These are phyloP conservation scores for Terrapene triunguis DNA, from an alignment of 2,113 vertebrate species.

Conservation along the genomic window DNA sequence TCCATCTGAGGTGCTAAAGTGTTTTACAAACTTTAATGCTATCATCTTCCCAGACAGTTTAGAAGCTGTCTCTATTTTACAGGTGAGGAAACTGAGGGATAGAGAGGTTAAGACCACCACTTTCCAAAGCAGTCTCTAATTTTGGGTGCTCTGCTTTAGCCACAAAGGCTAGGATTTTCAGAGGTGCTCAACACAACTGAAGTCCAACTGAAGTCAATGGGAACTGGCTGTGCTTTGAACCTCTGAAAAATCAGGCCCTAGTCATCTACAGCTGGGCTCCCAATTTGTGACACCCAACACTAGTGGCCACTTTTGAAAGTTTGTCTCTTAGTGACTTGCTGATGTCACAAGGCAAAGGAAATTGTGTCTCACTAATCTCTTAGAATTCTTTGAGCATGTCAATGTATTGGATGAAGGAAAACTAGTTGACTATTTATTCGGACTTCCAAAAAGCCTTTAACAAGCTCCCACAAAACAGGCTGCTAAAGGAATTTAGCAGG, in stretches of 20 bases:
- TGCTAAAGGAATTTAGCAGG: neutral
- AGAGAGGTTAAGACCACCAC: neutral
- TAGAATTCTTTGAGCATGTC: neutral
- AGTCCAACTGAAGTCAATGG: neutral
- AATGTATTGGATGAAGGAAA: neutral
- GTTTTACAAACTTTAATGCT: neutral
- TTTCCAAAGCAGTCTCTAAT: neutral
- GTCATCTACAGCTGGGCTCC: neutral
- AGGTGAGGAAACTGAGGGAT: neutral
- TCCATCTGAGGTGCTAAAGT: neutral
- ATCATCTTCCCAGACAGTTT: too few species aligned
- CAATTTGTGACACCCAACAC: neutral
- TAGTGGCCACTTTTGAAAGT: neutral
- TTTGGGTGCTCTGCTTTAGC: neutral
- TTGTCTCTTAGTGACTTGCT: neutral
- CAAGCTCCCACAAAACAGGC: neutral
- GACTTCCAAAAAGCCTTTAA: neutral
- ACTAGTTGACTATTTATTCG: neutral
- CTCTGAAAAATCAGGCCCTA: neutral
- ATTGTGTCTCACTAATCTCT: neutral
- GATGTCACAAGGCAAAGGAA: neutral
- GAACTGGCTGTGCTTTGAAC: neutral
- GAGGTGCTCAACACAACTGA: neutral
- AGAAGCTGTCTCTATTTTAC: neutral
- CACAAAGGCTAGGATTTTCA: neutral